Evolutionary conservation across 2,797 vertebrate genomes (phyloP).

Genomic region (Oreochromis grahami): DNA sequence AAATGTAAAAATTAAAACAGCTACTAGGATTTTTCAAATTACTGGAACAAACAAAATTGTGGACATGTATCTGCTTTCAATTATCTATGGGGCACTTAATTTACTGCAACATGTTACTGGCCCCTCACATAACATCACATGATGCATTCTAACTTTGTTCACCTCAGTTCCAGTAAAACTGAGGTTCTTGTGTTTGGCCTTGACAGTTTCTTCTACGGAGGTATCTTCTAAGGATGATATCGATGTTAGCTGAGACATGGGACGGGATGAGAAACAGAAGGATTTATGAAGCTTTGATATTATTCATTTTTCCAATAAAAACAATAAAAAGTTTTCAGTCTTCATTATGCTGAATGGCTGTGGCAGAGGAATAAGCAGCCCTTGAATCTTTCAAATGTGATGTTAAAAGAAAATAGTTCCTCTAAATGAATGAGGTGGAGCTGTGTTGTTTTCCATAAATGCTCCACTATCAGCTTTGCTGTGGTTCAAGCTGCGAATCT

Average conservation of each 20-base stretch:
- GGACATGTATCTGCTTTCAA: rapidly evolving
- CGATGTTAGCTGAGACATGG: rapidly evolving
- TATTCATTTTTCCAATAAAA: neutral
- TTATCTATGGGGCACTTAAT: neutral
- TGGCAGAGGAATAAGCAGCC: neutral
- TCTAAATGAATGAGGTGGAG: neutral
- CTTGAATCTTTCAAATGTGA: neutral
- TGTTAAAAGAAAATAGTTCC: neutral
- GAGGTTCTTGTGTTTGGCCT: neutral
- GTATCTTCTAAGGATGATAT: neutral
- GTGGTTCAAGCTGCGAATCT: neutral
- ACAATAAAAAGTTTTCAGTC: neutral
- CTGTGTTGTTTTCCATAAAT: neutral
- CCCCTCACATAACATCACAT: rapidly evolving
- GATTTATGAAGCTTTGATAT: neutral
- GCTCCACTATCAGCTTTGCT: neutral
- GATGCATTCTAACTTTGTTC: neutral
- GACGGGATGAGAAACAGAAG: rapidly evolving
- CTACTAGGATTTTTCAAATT: rapidly evolving
- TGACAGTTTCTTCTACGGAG: rapidly evolving
- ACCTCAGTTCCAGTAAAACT: rapidly evolving
- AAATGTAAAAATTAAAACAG: neutral
- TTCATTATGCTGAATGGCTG: rapidly evolving
- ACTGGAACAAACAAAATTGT: neutral
- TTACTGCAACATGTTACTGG: neutral